phyloP scores from a whole-genome alignment of 2,797 vertebrate genomes.

The Oreortyx pictus region DNA sequence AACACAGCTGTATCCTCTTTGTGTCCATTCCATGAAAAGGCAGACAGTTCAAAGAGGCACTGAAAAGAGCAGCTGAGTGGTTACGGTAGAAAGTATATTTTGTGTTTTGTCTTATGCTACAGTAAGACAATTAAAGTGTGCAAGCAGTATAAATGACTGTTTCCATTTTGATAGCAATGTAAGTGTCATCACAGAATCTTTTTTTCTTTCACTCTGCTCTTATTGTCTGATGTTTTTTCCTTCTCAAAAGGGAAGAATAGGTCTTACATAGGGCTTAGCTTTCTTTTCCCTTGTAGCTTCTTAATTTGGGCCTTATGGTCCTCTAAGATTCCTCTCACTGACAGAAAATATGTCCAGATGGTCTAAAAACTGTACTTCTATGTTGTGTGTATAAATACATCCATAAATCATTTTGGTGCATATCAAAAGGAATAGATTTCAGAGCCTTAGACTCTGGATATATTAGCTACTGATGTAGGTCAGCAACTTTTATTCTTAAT shows the following conservation, averaged over 20 bases:
- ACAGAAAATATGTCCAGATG: neutral
- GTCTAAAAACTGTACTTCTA: constrained; percentile 6
- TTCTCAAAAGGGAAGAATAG: neutral
- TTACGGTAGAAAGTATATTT: neutral
- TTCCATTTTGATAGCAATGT: neutral
- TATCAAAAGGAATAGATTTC: neutral
- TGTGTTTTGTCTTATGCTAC: neutral
- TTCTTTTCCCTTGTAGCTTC: neutral
- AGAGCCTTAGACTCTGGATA: constrained; percentile 5
- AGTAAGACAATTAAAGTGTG: neutral
- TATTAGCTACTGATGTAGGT: neutral
- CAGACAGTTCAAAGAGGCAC: neutral
- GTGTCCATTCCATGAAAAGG: neutral
- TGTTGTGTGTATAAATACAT: neutral
- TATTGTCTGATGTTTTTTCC: neutral
- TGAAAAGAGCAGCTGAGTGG: neutral
- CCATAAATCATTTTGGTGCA: neutral
- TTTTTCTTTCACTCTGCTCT: neutral
- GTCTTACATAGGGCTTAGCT: neutral
- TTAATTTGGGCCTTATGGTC: neutral
- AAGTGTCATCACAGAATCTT: neutral
- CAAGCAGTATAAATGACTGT: neutral
- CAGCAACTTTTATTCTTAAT: constrained; percentile 1
- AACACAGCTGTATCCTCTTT: neutral
- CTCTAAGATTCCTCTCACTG: neutral